These are phyloP conservation scores for Reticulitermes lucifugus DNA, from an alignment of 2,888 invertebrate species.

Conservation along the genomic window DNA sequence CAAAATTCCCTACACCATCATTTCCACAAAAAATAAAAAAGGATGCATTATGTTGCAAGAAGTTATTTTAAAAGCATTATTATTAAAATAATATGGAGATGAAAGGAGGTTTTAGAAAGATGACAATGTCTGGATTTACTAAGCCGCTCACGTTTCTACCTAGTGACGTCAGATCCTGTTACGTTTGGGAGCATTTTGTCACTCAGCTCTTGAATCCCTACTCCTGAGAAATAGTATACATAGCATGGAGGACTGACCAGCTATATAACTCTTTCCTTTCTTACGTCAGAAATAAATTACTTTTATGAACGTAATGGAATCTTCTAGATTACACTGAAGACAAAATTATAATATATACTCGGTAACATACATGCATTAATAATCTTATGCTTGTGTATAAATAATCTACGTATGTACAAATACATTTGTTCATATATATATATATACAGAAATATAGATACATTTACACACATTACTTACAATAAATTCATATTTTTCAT, in stretches of 20 bases:
- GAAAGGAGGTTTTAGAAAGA: background rate
- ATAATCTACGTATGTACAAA: too few relatives aligned
- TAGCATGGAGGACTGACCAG: background rate
- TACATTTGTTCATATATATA: too few relatives aligned
- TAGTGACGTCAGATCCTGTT: background rate
- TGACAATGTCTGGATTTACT: background rate
- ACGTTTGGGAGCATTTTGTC: background rate
- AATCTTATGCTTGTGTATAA: too few relatives aligned
- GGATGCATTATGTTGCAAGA: background rate
- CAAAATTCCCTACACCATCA: background rate
- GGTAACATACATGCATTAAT: too few relatives aligned
- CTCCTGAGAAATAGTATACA: background rate
- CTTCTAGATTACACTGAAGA: too few relatives aligned
- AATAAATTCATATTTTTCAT: too few relatives aligned
- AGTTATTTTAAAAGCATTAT: background rate
- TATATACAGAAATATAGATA: too few relatives aligned
- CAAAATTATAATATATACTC: too few relatives aligned
- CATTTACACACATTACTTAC: too few relatives aligned
- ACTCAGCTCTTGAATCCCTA: background rate
- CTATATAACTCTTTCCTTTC: background rate
- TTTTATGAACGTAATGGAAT: too few relatives aligned
- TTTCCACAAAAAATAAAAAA: background rate
- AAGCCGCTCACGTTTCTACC: background rate
- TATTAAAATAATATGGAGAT: background rate
- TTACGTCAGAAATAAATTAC: background rate